A percentile compares a stretch with the other conserved stretches of the same genome.
Evolutionary conservation across 2,113 vertebrate species (phyloP).

Genomic region (Campylomormyrus tamandua): DNA sequence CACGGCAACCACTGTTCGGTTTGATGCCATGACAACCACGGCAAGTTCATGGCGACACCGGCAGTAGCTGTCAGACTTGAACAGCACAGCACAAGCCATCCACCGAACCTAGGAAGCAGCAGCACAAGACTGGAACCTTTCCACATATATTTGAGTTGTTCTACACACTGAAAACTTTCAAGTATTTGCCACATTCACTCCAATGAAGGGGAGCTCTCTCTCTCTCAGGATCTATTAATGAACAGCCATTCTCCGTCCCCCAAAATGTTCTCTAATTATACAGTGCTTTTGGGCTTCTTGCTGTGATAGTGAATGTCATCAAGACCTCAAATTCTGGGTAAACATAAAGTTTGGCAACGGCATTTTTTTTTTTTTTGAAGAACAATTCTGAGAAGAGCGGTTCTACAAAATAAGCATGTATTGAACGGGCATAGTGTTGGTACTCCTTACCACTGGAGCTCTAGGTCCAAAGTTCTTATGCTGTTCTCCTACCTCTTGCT

Average conservation of each 20-base stretch:
- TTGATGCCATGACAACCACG: not conserved
- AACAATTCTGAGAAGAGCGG: not conserved
- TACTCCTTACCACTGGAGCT: not conserved
- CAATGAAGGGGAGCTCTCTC: not conserved
- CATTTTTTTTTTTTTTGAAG: not conserved
- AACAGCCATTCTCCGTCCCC: not conserved
- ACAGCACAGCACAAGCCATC: not conserved
- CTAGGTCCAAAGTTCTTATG: not conserved
- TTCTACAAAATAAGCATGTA: not conserved
- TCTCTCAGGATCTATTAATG: not conserved
- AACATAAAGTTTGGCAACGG: not conserved
- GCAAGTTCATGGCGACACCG: not conserved
- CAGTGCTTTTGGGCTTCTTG: not conserved
- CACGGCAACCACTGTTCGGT: not conserved
- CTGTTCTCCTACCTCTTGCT: not conserved
- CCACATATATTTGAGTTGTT: not conserved
- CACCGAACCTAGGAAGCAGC: not conserved
- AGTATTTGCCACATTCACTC: not conserved
- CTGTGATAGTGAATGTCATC: not conserved
- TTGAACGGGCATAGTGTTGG: not conserved
- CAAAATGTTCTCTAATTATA: not conserved
- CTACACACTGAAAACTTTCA: not conserved
- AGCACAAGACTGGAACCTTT: not conserved
- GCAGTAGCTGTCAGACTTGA: not conserved
- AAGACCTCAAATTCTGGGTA: not conserved